Conservation (phyloP, 2,113 vertebrate genomes). For the Sus scrofa region T2T-Sscrofa CM000824.6:208300001-208300500, state of each 20-base stretch:
- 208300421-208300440: background rate
- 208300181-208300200: background rate
- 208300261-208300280: background rate
- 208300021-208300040: conserved; percentile 52
- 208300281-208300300: background rate
- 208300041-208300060: conserved; percentile 22
- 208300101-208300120: too few species aligned
- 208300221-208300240: background rate
- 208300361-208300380: background rate
- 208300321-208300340: background rate
- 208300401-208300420: conserved; percentile 8
- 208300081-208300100: too few species aligned
- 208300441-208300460: background rate
- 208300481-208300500: background rate
- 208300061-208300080: too few species aligned
- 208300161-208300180: too few species aligned
- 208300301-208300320: background rate
- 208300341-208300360: background rate
- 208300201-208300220: conserved; percentile 66
- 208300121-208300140: too few species aligned
- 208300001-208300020: background rate
- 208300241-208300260: background rate
- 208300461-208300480: background rate
- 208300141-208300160: too few species aligned
- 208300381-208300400: background rate